Conservation (phyloP, 2,113 vertebrate genomes). For the Prinia subflava region DNA sequence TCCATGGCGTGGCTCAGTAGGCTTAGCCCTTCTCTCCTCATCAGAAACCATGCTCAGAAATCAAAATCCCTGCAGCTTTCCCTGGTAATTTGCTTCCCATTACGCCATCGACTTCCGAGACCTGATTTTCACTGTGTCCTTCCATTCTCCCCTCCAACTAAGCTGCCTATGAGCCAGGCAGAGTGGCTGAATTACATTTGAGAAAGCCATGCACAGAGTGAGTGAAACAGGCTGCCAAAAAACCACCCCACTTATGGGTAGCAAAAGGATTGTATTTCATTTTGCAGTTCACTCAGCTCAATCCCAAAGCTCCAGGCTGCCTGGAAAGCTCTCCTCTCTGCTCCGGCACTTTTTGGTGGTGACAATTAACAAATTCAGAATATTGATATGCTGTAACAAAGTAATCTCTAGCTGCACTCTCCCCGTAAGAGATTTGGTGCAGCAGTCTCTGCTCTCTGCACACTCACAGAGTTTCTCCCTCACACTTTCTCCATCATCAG, state of each 20-base stretch:
- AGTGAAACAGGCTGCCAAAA: neutral
- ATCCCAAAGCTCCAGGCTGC: neutral
- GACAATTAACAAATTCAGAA: neutral
- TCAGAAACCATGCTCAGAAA: neutral
- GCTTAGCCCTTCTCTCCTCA: neutral
- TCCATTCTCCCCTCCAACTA: neutral
- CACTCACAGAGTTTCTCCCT: neutral
- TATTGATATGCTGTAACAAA: neutral
- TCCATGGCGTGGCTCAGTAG: neutral
- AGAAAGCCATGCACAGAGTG: neutral
- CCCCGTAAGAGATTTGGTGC: rapidly evolving
- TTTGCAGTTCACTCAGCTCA: neutral
- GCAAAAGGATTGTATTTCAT: neutral
- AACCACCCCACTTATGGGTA: neutral
- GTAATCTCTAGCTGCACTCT: neutral
- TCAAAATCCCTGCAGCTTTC: neutral
- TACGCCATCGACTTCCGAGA: neutral
- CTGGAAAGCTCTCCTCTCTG: neutral
- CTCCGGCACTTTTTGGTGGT: neutral
- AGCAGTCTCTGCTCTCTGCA: neutral
- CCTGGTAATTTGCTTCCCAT: neutral
- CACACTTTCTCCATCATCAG: neutral
- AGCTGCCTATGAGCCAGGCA: neutral
- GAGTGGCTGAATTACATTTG: neutral
- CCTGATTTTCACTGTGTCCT: neutral